Percentiles rank a stretch among this genome's conserved stretches.
Conservation (phyloP, 2,888 invertebrate species). For the Hydropsyche betteni region DNA sequence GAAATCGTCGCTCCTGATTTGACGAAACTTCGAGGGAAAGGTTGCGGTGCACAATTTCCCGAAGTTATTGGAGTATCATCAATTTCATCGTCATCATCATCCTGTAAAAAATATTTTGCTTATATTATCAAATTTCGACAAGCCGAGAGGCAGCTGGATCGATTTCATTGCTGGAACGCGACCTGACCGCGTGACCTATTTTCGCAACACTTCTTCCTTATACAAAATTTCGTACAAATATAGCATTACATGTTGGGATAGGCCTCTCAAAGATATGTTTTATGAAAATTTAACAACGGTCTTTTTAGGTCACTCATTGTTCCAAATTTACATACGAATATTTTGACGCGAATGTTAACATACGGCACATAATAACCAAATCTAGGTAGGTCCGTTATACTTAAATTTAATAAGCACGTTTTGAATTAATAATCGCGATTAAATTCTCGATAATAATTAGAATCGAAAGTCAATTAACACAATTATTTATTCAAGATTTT, state of each 20-base stretch:
- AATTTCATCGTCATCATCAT: conserved; percentile 65
- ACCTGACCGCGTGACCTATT: conserved; percentile 29
- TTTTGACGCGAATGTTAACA: too few relatives aligned
- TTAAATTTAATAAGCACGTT: too few relatives aligned
- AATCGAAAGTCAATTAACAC: neutral
- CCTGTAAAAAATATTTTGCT: conserved; percentile 54
- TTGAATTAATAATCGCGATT: too few relatives aligned
- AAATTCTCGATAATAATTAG: too few relatives aligned
- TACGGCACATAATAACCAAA: too few relatives aligned
- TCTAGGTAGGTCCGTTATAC: too few relatives aligned
- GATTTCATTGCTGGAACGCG: conserved; percentile 13
- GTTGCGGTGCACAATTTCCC: conserved; percentile 62
- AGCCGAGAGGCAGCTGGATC: neutral
- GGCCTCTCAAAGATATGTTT: neutral
- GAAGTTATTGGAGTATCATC: conserved; percentile 43
- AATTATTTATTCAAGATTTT: neutral
- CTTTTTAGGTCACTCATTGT: too few relatives aligned
- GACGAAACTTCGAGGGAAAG: conserved; percentile 59
- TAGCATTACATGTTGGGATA: conserved; percentile 6
- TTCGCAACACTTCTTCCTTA: neutral
- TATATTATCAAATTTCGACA: neutral
- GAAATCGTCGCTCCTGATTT: conserved; percentile 53
- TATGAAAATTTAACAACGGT: neutral
- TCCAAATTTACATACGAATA: too few relatives aligned
- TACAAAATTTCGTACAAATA: neutral